These are phyloP conservation scores for Panzeria rudis DNA, from an alignment of 2,888 invertebrate species.

Conservation along the genomic window DNA sequence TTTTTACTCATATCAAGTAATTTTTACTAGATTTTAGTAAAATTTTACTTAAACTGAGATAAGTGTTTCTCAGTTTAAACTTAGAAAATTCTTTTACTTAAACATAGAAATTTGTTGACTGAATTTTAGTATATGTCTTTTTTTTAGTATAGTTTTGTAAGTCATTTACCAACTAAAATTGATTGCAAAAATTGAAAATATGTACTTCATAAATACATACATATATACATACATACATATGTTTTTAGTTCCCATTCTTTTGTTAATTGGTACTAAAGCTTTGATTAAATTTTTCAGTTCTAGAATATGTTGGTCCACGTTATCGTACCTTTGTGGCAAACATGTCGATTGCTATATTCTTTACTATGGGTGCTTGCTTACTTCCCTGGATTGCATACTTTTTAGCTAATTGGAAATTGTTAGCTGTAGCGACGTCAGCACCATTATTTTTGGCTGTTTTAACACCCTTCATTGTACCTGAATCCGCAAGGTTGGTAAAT, in stretches of 20 bases:
- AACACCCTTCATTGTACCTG: slow-evolving; percentile 91
- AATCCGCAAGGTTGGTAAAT: slow-evolving; percentile 89
- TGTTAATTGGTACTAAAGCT: background rate
- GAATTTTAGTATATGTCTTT: too few relatives aligned
- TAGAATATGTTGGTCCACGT: slow-evolving; percentile 95
- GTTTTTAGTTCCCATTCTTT: background rate
- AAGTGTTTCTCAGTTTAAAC: too few relatives aligned
- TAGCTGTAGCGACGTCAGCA: slow-evolving; percentile 91
- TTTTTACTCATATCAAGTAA: too few relatives aligned
- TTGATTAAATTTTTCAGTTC: slow-evolving; percentile 84
- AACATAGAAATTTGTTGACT: too few relatives aligned
- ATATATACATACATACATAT: background rate
- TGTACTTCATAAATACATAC: too few relatives aligned
- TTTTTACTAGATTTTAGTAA: too few relatives aligned
- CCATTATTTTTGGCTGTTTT: slow-evolving; percentile 89
- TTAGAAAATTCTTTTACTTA: too few relatives aligned
- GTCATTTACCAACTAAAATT: too few relatives aligned
- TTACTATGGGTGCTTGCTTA: slow-evolving; percentile 91
- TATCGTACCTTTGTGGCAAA: slow-evolving; percentile 96
- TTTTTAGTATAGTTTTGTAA: too few relatives aligned
- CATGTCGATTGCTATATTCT: slow-evolving; percentile 95
- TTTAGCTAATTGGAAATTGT: slow-evolving; percentile 91
- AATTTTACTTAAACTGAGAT: too few relatives aligned
- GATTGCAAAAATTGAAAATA: too few relatives aligned
- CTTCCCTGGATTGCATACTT: slow-evolving; percentile 94